phyloP scores from a whole-genome alignment of 2,888 invertebrate genomes.

The Sphecodes monilicornis region DNA sequence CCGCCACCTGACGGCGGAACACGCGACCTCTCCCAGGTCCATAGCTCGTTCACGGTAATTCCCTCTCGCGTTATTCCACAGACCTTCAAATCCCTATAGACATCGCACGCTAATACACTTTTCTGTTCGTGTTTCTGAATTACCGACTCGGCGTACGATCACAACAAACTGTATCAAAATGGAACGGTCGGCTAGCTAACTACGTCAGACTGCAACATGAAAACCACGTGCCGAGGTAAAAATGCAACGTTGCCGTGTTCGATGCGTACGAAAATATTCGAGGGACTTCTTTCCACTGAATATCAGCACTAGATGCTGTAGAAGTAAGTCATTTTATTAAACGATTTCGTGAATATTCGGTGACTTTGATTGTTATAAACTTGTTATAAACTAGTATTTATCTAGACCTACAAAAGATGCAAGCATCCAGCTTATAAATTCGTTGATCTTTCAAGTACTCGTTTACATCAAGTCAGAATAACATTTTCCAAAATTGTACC shows the following conservation, averaged over 20 bases:
- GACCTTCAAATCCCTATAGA: neutral
- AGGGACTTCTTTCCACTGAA: neutral
- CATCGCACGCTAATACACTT: neutral
- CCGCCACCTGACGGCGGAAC: conserved; percentile 79
- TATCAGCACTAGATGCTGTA: neutral
- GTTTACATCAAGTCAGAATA: neutral
- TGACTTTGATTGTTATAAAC: no score
- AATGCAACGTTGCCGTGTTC: neutral
- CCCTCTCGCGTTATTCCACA: conserved; percentile 35
- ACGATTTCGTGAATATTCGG: neutral
- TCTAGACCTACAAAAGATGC: neutral
- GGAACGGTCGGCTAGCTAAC: neutral
- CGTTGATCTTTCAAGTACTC: neutral
- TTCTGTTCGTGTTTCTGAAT: neutral
- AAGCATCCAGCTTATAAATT: neutral
- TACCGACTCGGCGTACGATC: neutral
- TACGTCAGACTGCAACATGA: neutral
- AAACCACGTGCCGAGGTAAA: neutral
- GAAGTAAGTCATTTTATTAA: neutral
- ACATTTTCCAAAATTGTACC: neutral
- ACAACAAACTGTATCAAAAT: neutral
- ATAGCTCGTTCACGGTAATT: conserved; percentile 74
- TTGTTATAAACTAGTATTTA: no score
- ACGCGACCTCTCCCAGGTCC: conserved; percentile 75
- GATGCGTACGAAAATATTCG: neutral